A percentile compares a stretch with the other conserved stretches of the same genome.
Conservation (phyloP, 1,140 invertebrate species). For the Macrostomum lignano region DNA sequence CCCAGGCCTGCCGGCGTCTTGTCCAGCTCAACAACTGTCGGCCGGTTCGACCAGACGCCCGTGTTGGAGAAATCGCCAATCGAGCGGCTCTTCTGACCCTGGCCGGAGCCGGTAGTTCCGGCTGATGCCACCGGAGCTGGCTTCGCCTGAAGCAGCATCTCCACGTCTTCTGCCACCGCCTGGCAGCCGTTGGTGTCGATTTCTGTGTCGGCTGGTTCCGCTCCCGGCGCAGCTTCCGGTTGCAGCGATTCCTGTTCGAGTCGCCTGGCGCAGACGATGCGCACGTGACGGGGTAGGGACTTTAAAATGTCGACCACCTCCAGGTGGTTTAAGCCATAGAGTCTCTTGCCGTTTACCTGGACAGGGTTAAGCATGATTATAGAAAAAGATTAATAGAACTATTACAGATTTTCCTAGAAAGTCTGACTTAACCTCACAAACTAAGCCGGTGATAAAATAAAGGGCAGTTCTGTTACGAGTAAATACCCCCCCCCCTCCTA, state of each 20-base stretch:
- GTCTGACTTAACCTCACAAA: too few species aligned
- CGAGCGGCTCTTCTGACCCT: too few species aligned
- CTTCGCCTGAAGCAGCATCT: too few species aligned
- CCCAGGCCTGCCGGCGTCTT: conserved; percentile 87
- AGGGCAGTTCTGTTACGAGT: too few species aligned
- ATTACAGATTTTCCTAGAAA: too few species aligned
- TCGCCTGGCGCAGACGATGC: too few species aligned
- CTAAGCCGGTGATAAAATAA: too few species aligned
- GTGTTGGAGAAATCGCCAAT: conserved; percentile 9
- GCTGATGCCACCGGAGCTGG: too few species aligned
- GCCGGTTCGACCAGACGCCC: conserved; percentile 40
- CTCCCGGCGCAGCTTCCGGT: not conserved
- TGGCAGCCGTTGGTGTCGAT: not conserved
- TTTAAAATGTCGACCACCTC: conserved; percentile 80
- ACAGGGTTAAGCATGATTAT: too few species aligned
- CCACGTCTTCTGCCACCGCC: not conserved
- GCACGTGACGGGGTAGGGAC: conserved; percentile 63
- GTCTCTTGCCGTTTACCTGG: conserved; percentile 73
- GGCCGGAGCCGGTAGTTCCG: too few species aligned
- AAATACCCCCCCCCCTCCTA: too few species aligned
- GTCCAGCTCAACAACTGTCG: conserved; percentile 71
- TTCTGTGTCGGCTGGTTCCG: not conserved
- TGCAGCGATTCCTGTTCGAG: conserved; percentile 35
- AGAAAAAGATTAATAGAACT: too few species aligned
- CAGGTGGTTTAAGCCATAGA: conserved; percentile 79